These are phyloP conservation scores for Dryadula phaetusa DNA, from an alignment of 2,888 invertebrate genomes.

Conservation along the genomic window DNA sequence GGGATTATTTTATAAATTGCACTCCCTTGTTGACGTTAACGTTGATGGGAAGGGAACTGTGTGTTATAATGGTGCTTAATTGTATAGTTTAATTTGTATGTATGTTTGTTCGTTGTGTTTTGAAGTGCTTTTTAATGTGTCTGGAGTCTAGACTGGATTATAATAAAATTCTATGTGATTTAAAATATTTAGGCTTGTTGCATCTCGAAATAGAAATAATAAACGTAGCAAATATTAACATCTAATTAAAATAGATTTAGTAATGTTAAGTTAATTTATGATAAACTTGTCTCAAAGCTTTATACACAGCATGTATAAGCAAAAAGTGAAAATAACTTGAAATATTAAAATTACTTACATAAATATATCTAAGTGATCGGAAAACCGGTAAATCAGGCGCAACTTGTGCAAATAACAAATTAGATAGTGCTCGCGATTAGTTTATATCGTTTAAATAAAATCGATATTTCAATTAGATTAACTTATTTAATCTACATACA, in stretches of 20 bases:
- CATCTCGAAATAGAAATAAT: too few species aligned
- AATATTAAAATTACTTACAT: slow-evolving; percentile 2
- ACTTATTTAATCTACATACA: background rate
- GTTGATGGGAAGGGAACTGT: slow-evolving; percentile 31
- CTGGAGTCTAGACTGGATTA: background rate
- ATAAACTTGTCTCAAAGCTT: background rate
- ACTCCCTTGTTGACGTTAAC: slow-evolving; percentile 34
- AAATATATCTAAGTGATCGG: background rate
- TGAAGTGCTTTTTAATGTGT: background rate
- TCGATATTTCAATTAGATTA: background rate
- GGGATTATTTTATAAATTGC: slow-evolving; percentile 35
- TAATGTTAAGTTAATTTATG: background rate
- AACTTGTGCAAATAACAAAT: slow-evolving; percentile 4
- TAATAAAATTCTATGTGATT: too few species aligned
- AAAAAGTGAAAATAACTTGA: slow-evolving; percentile 1
- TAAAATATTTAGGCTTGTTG: background rate
- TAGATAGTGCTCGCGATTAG: background rate
- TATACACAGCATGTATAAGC: background rate
- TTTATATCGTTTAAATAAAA: slow-evolving; percentile 9
- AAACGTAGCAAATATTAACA: too few species aligned
- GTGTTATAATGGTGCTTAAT: slow-evolving; percentile 31
- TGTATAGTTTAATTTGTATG: slow-evolving; percentile 11
- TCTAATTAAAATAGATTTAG: too few species aligned
- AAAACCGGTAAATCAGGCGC: background rate
- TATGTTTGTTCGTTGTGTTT: background rate